A percentile compares a stretch with the other conserved stretches of the same genome.
Conservation (phyloP, 53 echinoderm and acorn worm genomes). For the Glandiceps talaboti region DNA sequence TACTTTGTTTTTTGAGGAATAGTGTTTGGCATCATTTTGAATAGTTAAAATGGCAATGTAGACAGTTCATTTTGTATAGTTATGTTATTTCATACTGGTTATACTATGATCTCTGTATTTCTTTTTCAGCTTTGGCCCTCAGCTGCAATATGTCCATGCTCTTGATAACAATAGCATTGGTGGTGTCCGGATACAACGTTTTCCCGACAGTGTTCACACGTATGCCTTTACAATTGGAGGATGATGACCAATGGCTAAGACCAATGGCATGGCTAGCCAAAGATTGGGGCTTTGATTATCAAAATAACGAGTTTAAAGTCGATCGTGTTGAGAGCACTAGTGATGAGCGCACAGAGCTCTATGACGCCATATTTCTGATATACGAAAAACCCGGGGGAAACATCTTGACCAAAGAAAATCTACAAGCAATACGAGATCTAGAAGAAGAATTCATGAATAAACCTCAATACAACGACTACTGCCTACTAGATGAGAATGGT, state of each 20-base stretch:
- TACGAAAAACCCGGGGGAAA: background rate
- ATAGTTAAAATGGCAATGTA: no score
- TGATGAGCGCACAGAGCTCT: background rate
- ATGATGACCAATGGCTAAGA: constrained; percentile 3
- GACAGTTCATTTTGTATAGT: no score
- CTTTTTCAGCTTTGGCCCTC: background rate
- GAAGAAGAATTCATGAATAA: background rate
- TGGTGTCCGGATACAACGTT: background rate
- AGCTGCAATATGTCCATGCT: background rate
- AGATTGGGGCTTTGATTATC: background rate
- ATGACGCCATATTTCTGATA: background rate
- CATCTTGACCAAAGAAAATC: constrained; percentile 2
- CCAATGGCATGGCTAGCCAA: background rate
- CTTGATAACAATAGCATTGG: background rate
- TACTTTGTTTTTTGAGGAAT: no score
- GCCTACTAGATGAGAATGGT: background rate
- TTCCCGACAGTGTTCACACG: background rate
- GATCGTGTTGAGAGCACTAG: background rate
- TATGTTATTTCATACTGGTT: no score
- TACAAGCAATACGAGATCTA: background rate
- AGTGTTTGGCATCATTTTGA: no score
- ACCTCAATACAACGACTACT: background rate
- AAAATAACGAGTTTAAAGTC: background rate
- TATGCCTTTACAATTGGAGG: constrained; percentile 1
- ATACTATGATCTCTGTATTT: no score